Base-by-base conservation (phyloP, 1,140 invertebrate genomes). In the Eurytemora carolleeae region DNA sequence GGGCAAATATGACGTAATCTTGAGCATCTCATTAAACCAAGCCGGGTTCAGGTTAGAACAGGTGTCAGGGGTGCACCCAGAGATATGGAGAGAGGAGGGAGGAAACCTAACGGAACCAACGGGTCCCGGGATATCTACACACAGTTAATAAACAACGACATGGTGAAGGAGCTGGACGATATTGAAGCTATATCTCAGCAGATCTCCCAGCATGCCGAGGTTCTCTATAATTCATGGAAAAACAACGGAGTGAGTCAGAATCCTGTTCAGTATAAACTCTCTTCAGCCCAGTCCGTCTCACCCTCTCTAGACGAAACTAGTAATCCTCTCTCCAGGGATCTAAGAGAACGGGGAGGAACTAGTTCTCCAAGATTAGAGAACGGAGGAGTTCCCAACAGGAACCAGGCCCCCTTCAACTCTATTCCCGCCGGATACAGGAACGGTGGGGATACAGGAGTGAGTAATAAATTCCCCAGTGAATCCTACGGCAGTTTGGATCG, bases 161-260 rank as follows among this genome's bases (percentile, higher is more conserved):
- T 62, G 17, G 60, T 62, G 7, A 55, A 31, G n/a, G 60, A 62
- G 20, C 26, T 62, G 53, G 60, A 62, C 53, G 60, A 62, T 25
- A 62, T 62, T 44, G 60, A 62, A 21, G 60, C 60, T 20, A 62
- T 62, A 23, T 62, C 60, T 16, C 60, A 62, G 54, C 60, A 62
- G 23, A 62, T 62, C 23, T 62, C 60, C 7, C 60, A 62, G 55
- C 60, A 62, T 53, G 60, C 60, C 7, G 60, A 62, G 26, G 56
- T 62, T 2, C 54, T 62, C 19, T 62, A 62, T 62, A 52, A 62
- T 21, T 58, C 57, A 26, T 62, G 60, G 60, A 56, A 62, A 53
- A 53, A 24, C 17, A 22, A 22, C 15, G 56, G 15, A 15, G 24
- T 23, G 17, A 55, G 56, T 12, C 15, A 57, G 15, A n/a, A n/a